These are phyloP conservation scores for Glaucomys volans DNA, from an alignment of 2,113 vertebrate genomes.

Conservation along the genomic window DNA sequence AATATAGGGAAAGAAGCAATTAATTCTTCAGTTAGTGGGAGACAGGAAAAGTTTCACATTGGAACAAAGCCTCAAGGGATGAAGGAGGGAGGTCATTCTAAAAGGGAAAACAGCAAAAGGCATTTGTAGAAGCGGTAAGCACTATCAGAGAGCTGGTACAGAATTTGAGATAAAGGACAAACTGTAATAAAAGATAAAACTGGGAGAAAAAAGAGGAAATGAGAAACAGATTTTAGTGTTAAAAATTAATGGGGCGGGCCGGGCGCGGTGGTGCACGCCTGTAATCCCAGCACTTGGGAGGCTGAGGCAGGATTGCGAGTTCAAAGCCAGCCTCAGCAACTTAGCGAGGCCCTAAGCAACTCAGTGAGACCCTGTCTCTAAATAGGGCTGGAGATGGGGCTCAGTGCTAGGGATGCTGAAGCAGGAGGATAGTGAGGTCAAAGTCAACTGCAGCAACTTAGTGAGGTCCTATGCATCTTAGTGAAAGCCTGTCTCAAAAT, in stretches of 20 bases:
- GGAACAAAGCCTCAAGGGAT: conserved; percentile 63
- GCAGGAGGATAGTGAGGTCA: too few relatives aligned
- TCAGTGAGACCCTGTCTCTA: too few relatives aligned
- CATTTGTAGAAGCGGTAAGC: conserved; percentile 60
- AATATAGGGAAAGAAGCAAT: conserved; percentile 47
- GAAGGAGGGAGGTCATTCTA: conserved; percentile 63
- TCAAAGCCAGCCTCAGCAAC: too few relatives aligned
- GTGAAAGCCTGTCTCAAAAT: too few relatives aligned
- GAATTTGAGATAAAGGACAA: conserved; percentile 55
- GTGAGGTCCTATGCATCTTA: too few relatives aligned
- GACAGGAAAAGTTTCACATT: conserved; percentile 38
- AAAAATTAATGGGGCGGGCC: conserved; percentile 40
- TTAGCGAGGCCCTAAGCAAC: too few relatives aligned
- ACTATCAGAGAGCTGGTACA: conserved; percentile 1
- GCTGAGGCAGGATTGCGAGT: too few relatives aligned
- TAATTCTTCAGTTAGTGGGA: conserved; percentile 58
- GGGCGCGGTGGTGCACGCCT: too few relatives aligned
- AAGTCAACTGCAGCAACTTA: too few relatives aligned
- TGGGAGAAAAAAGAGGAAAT: not conserved
- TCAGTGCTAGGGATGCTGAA: too few relatives aligned
- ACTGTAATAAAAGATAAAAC: not conserved
- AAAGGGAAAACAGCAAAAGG: conserved; percentile 59
- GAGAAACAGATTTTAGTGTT: conserved; percentile 38
- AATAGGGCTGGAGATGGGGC: too few relatives aligned
- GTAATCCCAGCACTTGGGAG: too few relatives aligned